Percentiles rank a stretch among this genome's conserved stretches.
Evolutionary conservation across 2,888 invertebrate species (phyloP).

Genomic region (Ethmia dodecea): DNA sequence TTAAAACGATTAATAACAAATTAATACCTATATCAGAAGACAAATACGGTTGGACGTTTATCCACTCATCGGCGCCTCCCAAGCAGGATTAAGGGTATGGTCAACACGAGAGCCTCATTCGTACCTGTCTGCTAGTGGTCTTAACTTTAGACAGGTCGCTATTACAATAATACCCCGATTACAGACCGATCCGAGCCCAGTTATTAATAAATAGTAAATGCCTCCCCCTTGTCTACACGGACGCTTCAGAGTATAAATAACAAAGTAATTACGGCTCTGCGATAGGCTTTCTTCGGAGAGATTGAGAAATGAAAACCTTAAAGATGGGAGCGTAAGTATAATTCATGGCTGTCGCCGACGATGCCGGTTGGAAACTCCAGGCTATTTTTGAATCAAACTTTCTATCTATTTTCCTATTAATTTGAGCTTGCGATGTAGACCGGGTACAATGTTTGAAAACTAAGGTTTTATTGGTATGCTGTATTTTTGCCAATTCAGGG

Average conservation of each 20-base stretch:
- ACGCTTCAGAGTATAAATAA: slow-evolving; percentile 57
- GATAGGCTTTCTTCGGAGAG: slow-evolving; percentile 48
- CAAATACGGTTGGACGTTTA: slow-evolving; percentile 28
- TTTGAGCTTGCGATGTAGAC: too few species aligned
- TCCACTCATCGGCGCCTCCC: slow-evolving; percentile 30
- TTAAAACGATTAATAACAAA: slow-evolving; percentile 16
- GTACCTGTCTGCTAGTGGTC: slow-evolving; percentile 36
- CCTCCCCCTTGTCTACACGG: slow-evolving; percentile 52
- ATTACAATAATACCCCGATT: slow-evolving; percentile 61
- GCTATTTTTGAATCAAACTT: slow-evolving; percentile 9
- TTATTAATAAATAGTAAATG: slow-evolving; percentile 63
- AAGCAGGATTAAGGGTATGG: slow-evolving; percentile 18
- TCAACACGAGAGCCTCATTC: slow-evolving; percentile 33
- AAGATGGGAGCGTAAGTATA: slow-evolving; percentile 32
- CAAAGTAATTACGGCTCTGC: slow-evolving; percentile 52
- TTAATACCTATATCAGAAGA: slow-evolving; percentile 19
- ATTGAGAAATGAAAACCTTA: slow-evolving; percentile 56
- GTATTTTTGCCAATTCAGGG: too few species aligned
- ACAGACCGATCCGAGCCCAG: slow-evolving; percentile 42
- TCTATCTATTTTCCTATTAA: slow-evolving; percentile 14
- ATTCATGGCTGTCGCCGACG: slow-evolving; percentile 27
- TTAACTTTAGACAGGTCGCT: slow-evolving; percentile 43
- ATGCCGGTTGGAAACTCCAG: slow-evolving; percentile 13
- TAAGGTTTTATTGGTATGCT: too few species aligned
- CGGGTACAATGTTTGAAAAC: too few species aligned